Evolutionary conservation across 2,113 vertebrate genomes (phyloP).

Genomic region (Cinclus mexicanus): DNA sequence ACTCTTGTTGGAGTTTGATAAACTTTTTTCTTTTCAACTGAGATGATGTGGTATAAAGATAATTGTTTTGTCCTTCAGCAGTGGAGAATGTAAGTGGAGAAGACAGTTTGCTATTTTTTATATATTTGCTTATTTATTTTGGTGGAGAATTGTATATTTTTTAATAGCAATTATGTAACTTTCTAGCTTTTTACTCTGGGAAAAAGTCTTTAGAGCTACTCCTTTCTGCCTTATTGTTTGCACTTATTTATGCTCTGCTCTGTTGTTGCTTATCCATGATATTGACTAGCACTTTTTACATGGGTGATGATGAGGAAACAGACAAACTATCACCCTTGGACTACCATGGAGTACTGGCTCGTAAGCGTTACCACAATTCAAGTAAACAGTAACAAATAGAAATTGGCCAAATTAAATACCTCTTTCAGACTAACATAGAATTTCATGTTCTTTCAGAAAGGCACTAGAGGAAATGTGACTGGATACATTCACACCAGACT

Average conservation of each 20-base stretch:
- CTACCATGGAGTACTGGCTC: background rate
- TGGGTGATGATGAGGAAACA: background rate
- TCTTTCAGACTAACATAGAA: background rate
- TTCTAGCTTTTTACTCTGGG: background rate
- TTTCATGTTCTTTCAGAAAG: background rate
- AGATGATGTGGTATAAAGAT: background rate
- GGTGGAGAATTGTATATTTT: background rate
- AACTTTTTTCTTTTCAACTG: background rate
- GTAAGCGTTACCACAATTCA: background rate
- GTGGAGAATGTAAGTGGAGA: background rate
- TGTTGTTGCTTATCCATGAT: background rate
- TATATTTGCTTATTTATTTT: background rate
- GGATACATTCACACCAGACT: background rate
- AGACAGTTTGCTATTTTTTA: background rate
- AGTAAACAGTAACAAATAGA: background rate
- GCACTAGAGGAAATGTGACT: background rate
- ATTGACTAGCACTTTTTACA: background rate
- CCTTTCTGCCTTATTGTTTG: slow-evolving; percentile 32
- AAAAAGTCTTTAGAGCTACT: slow-evolving; percentile 16
- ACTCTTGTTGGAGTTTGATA: background rate
- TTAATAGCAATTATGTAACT: slow-evolving; percentile 4
- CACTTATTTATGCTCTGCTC: slow-evolving; percentile 17
- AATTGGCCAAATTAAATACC: background rate
- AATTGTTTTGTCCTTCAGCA: background rate
- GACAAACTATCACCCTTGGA: background rate